phyloP scores from a whole-genome alignment of 1,140 invertebrate species.

The Calliopsis andreniformis region DNA sequence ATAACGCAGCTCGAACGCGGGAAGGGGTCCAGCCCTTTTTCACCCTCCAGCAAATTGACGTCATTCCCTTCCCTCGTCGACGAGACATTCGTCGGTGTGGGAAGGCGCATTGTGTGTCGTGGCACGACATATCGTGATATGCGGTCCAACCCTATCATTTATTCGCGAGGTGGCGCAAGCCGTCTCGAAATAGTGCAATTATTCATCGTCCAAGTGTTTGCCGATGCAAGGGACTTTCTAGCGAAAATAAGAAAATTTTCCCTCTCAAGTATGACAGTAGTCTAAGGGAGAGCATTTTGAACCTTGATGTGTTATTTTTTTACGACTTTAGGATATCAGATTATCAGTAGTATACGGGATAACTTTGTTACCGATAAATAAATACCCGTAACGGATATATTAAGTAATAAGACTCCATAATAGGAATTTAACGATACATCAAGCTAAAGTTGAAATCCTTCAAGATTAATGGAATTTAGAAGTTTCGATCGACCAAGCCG shows the following conservation, averaged over 20 bases:
- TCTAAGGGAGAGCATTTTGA: no score
- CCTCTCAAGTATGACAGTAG: neutral
- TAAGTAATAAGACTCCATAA: no score
- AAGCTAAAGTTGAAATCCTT: no score
- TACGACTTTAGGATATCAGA: no score
- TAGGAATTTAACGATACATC: no score
- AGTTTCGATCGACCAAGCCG: no score
- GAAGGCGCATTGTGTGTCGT: conserved; percentile 19
- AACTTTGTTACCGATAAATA: no score
- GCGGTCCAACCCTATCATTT: conserved; percentile 14
- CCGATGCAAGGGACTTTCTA: neutral
- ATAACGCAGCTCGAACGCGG: conserved; percentile 21
- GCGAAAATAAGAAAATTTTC: conserved; percentile 16
- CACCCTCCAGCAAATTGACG: conserved; percentile 33
- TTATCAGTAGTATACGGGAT: no score
- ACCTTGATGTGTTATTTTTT: no score
- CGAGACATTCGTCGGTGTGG: conserved; percentile 22
- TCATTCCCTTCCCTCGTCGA: conserved; percentile 21
- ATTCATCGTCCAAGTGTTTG: conserved; percentile 24
- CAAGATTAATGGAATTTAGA: no score
- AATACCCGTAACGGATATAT: no score
- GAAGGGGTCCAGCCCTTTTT: conserved; percentile 37
- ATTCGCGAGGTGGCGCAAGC: conserved; percentile 27
- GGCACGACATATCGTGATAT: conserved; percentile 29
- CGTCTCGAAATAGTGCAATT: conserved; percentile 17